Percentiles rank a stretch among this genome's conserved stretches.
Evolutionary conservation across 2,797 vertebrate genomes (phyloP).

Genomic region (Hydrolagus colliei): DNA sequence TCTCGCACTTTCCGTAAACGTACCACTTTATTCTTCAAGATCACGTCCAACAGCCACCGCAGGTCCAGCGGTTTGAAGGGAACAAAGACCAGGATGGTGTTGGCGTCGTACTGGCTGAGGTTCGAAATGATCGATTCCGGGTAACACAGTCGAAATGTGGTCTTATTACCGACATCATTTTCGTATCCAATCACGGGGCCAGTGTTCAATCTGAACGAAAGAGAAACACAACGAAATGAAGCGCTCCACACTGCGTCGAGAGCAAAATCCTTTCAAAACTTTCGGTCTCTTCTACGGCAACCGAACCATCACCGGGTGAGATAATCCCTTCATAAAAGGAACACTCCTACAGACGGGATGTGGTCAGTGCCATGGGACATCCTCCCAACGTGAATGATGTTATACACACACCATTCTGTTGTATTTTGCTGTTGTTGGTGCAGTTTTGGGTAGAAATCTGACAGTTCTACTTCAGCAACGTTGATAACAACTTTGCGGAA

Average conservation of each 20-base stretch:
- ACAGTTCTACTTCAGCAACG: too few relatives aligned
- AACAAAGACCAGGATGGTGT: slow-evolving; percentile 44
- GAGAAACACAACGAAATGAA: not conserved
- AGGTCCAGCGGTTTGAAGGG: slow-evolving; percentile 26
- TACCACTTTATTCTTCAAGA: slow-evolving; percentile 21
- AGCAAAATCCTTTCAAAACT: too few relatives aligned
- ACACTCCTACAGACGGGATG: too few relatives aligned
- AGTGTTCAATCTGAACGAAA: slow-evolving; percentile 58
- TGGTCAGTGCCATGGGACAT: too few relatives aligned
- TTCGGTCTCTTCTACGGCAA: not conserved
- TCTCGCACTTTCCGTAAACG: not conserved
- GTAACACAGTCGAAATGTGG: slow-evolving; percentile 66
- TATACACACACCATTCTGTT: too few relatives aligned
- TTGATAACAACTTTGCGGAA: too few relatives aligned
- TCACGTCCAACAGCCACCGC: slow-evolving; percentile 8
- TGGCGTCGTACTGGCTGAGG: slow-evolving; percentile 55
- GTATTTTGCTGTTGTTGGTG: too few relatives aligned
- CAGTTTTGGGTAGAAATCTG: too few relatives aligned
- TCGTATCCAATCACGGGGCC: slow-evolving; percentile 64
- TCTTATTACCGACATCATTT: slow-evolving; percentile 64
- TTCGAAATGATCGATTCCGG: slow-evolving; percentile 66
- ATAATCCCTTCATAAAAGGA: too few relatives aligned
- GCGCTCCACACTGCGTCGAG: not conserved
- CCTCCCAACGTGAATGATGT: too few relatives aligned
- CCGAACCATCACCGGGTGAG: too few relatives aligned